phyloP scores from a whole-genome alignment of 2,797 vertebrate species.

The Melanotaenia nigrans region DNA sequence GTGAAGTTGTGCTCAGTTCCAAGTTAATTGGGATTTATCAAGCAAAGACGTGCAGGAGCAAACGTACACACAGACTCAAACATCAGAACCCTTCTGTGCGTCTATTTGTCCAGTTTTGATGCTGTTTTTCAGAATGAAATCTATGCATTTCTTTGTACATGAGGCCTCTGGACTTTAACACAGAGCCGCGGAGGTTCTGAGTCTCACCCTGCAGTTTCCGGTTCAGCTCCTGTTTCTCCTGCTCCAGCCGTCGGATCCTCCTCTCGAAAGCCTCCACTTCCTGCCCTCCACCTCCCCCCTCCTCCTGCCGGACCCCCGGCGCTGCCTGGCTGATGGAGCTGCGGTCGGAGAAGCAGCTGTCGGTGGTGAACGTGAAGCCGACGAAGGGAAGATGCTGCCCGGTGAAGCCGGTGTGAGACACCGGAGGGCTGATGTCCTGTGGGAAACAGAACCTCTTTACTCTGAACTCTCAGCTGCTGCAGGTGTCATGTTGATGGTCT shows the following conservation, averaged over 20 bases:
- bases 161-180: too few species aligned
- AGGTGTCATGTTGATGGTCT: too few species aligned
- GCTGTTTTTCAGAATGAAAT: too few species aligned
- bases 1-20: too few species aligned
- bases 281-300: conserved; percentile 79
- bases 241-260: conserved; percentile 90
- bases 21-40: too few species aligned
- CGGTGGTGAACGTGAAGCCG: conserved; percentile 96
- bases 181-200: background rate
- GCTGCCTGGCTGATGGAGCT: conserved; percentile 39
- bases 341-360: conserved; percentile 86
- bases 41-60: too few species aligned
- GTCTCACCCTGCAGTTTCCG: conserved; percentile 90
- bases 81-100: too few species aligned
- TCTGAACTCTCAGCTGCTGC: background rate
- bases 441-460: background rate
- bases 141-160: too few species aligned
- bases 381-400: conserved; percentile 96
- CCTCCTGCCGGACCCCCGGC: conserved; percentile 46
- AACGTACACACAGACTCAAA: too few species aligned
- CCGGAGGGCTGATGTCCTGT: conserved; percentile 91
- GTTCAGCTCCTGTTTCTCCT: conserved; percentile 94
- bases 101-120: too few species aligned
- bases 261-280: conserved; percentile 91
- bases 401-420: conserved; percentile 92